A percentile compares a stretch with the other conserved stretches of the same genome.
Conservation (phyloP, 2,797 vertebrate species). For the Gymnothorax javanicus region DNA sequence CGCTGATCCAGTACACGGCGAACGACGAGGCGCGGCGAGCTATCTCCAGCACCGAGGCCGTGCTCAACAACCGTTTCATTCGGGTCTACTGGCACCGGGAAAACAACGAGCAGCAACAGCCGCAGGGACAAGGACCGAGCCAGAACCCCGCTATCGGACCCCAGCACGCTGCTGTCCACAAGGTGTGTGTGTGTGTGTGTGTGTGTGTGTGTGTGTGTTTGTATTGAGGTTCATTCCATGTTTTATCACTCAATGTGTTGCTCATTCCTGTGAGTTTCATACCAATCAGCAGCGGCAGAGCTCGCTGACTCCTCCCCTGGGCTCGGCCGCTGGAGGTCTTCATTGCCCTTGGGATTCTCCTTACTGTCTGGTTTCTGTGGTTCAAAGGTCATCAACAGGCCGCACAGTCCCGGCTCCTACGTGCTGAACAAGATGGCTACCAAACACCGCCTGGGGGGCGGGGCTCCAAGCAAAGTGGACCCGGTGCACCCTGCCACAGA, state of each 20-base stretch:
- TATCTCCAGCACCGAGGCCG: constrained; percentile 92
- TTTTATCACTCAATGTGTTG: neutral
- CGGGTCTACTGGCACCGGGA: constrained; percentile 95
- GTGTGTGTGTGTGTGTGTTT: neutral
- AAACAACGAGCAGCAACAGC: constrained; percentile 60
- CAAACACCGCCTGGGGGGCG: constrained; percentile 80
- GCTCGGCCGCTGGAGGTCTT: too few relatives aligned
- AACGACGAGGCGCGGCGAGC: constrained; percentile 94
- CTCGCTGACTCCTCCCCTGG: too few relatives aligned
- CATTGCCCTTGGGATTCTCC: neutral
- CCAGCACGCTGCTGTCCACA: constrained; percentile 67
- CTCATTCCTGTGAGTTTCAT: neutral
- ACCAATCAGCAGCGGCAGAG: too few relatives aligned
- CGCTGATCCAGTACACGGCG: constrained; percentile 91
- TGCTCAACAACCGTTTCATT: constrained; percentile 96
- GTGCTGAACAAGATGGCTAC: constrained; percentile 88
- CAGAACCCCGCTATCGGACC: constrained; percentile 57
- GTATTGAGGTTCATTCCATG: neutral
- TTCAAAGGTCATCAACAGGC: constrained; percentile 80
- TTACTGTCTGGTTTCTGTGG: neutral
- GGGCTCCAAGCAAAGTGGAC: constrained; percentile 71
- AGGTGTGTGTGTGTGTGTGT: constrained; percentile 55
- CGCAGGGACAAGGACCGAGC: constrained; percentile 64
- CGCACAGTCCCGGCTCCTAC: constrained; percentile 84
- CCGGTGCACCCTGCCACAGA: constrained; percentile 71